These are phyloP conservation scores for Nasonia giraulti DNA, from an alignment of 1,140 invertebrate genomes.

Conservation along the genomic window DNA sequence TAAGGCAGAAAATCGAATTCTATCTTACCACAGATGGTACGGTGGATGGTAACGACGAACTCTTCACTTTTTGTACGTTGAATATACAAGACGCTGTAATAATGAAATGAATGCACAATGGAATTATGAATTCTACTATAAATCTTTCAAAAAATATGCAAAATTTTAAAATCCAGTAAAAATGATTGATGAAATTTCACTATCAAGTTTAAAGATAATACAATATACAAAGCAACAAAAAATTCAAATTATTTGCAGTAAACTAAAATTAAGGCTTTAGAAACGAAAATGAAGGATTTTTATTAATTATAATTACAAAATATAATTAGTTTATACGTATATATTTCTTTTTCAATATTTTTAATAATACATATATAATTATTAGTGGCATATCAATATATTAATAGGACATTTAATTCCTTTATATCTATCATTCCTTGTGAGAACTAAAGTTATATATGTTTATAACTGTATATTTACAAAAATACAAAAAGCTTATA, in stretches of 20 bases:
- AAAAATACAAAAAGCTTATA: constrained; percentile 73
- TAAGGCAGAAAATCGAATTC: not conserved
- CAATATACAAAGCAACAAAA: too few relatives aligned
- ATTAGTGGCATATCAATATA: constrained; percentile 66
- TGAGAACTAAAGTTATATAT: constrained; percentile 38
- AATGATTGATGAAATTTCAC: too few relatives aligned
- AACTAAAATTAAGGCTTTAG: not conserved
- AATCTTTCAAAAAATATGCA: too few relatives aligned
- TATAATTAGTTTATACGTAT: constrained; percentile 58
- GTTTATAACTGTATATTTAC: constrained; percentile 66
- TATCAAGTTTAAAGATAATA: too few relatives aligned
- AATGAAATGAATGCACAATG: too few relatives aligned
- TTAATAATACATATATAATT: constrained; percentile 65
- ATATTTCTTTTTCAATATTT: constrained; percentile 63
- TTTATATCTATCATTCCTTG: constrained; percentile 35
- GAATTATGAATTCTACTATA: too few relatives aligned
- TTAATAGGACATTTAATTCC: constrained; percentile 64
- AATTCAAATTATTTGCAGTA: too few relatives aligned
- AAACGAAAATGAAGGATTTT: not conserved
- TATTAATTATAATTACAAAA: not conserved
- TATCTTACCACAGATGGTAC: too few relatives aligned
- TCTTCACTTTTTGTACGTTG: too few relatives aligned
- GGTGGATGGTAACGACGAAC: too few relatives aligned
- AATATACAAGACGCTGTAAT: too few relatives aligned
- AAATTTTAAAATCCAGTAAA: too few relatives aligned